A percentile compares a stretch with the other conserved stretches of the same genome.
phyloP scores from a whole-genome alignment of 2,113 vertebrate species.

The Hyla sarda region DNA sequence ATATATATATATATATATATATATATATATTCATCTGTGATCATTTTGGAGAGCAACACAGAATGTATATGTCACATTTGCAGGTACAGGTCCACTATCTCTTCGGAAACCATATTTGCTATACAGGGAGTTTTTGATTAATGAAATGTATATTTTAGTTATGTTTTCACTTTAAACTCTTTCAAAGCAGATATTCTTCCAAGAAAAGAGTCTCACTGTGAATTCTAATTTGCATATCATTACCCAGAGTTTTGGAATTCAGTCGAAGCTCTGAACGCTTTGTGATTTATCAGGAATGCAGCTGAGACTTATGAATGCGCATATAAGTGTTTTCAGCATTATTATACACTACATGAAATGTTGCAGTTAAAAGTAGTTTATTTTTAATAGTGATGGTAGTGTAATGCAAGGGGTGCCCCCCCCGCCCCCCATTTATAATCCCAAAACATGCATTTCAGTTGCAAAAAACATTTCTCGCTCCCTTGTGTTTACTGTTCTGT shows the following conservation, averaged over 20 bases:
- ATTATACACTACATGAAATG: conserved; percentile 46
- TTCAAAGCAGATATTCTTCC: conserved; percentile 44
- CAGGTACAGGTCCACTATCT: neutral
- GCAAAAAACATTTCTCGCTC: neutral
- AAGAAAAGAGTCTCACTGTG: conserved; percentile 41
- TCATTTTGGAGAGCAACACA: neutral
- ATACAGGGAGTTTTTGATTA: neutral
- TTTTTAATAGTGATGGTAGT: conserved; percentile 30
- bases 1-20: too few relatives aligned
- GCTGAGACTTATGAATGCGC: conserved; percentile 42
- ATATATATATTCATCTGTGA: neutral
- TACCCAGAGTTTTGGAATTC: conserved; percentile 43
- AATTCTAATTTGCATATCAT: conserved; percentile 48
- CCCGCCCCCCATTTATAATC: conserved; percentile 23
- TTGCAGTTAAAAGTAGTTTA: conserved; percentile 43
- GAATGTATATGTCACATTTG: neutral
- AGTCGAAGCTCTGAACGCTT: conserved; percentile 34
- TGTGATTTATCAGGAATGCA: conserved; percentile 48
- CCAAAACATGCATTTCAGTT: conserved; percentile 10
- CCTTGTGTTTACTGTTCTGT: conserved; percentile 19
- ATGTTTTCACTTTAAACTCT: conserved; percentile 9
- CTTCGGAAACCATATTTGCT: neutral
- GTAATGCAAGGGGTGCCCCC: neutral
- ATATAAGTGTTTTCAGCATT: conserved; percentile 46
- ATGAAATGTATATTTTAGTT: neutral